A percentile compares a stretch with the other conserved stretches of the same genome.
These are phyloP conservation scores for Microplitis manilae DNA, from an alignment of 2,888 invertebrate species.

Conservation along the genomic window DNA sequence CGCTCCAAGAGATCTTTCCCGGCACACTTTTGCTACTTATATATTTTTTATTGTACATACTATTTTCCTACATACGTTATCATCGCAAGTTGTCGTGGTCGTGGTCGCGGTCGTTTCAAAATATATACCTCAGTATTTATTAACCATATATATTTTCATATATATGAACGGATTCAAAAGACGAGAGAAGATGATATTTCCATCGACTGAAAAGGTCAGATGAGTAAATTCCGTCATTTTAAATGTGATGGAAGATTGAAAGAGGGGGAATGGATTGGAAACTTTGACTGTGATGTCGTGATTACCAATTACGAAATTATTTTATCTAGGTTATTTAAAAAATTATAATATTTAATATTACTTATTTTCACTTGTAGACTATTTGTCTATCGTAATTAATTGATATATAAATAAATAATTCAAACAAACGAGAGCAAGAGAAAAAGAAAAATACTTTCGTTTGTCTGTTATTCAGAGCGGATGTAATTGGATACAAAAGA, in stretches of 20 bases:
- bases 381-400: neutral
- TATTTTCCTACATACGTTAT: neutral
- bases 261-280: neutral
- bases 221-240: neutral
- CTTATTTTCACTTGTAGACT: neutral
- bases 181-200: slow-evolving; percentile 26
- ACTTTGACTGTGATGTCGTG: slow-evolving; percentile 19
- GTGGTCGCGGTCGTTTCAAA: neutral
- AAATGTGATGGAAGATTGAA: neutral
- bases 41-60: neutral
- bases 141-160: neutral
- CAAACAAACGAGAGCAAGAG: slow-evolving; percentile 6
- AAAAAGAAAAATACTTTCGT: slow-evolving; percentile 27
- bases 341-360: neutral
- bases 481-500: slow-evolving; percentile 24
- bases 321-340: slow-evolving; percentile 5
- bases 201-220: slow-evolving; percentile 32
- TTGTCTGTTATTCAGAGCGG: slow-evolving; percentile 33
- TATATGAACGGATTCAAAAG: neutral
- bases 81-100: slow-evolving; percentile 7
- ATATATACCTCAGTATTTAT: neutral
- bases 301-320: slow-evolving; percentile 29
- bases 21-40: slow-evolving; percentile 33
- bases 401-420: slow-evolving; percentile 1
- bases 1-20: slow-evolving; percentile 34